Evolutionary conservation across 2,888 invertebrate genomes (phyloP), one percentile per base, ranked within the genome.

Genomic region (Trichacis sp.): DNA sequence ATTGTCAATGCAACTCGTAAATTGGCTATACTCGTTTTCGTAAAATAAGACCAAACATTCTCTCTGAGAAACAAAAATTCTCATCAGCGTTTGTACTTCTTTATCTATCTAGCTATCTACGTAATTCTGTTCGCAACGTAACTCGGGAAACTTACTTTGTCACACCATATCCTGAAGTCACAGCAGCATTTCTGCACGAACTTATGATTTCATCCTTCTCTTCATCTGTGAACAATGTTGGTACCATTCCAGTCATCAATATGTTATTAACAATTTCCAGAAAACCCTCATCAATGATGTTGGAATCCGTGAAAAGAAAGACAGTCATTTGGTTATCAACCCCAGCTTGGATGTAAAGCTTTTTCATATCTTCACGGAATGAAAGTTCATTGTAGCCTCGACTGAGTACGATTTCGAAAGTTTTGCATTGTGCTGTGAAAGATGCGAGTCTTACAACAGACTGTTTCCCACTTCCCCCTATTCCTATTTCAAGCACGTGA

Each of bases 231-330:
- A 94, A 97, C 36, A 97, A 85, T 0, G 96, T 92, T 0, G 96
- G 94, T 1, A 96, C 92, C 84, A 93, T 91, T 0, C 95, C 96
- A 52, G 93, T 93, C 84, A 95, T 95, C 61, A 97, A 84, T 81
- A 97, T 95, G 78, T 96, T 96, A 85, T 97, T 97, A 61, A 96
- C 93, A 69, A 94, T 87, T 84, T 97, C 96, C 61, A 97, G 83
- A 81, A 97, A 96, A 11, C 92, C 91, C 82, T 94, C 93, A 74
- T 93, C 92, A 0, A 90, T 87, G 58, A 93, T 90, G 85, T 96
- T 94, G 9, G 93, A 89, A 14, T 93, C 93, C 0, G 93, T 91
- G 77, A 96, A 95, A 1, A 96, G 85, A 79, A 96, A 96, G 0
- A 93, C 93, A 0, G 90, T 90, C 64, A 89, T 90, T 81, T 93